Conservation (phyloP, 2,888 invertebrate genomes). For the Trissolcus japonicus region DNA sequence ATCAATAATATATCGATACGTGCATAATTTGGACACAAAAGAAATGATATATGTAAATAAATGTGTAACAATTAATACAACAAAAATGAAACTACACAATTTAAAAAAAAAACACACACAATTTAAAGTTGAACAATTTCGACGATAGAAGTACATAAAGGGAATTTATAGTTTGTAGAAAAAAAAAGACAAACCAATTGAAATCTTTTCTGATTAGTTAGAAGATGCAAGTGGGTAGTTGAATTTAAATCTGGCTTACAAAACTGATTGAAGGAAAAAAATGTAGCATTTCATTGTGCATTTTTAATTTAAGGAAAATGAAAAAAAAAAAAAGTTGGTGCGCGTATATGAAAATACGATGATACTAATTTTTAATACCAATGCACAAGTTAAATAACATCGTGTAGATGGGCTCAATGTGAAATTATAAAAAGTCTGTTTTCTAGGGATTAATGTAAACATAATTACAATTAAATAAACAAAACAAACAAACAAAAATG, state of each 20-base stretch:
- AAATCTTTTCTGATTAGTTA: no score
- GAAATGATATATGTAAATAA: conserved; percentile 17
- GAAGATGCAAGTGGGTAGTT: no score
- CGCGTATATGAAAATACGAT: conserved; percentile 5
- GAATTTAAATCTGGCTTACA: not conserved
- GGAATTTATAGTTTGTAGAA: no score
- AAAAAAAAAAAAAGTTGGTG: conserved; percentile 25
- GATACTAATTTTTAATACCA: conserved; percentile 10
- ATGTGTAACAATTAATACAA: not conserved
- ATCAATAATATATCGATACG: conserved; percentile 58
- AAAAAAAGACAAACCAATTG: no score
- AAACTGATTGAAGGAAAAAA: conserved; percentile 39
- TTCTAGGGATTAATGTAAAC: conserved; percentile 54
- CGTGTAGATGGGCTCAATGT: conserved; percentile 69
- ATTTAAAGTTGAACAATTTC: no score
- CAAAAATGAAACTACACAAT: not conserved
- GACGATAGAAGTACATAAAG: no score
- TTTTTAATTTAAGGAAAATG: conserved; percentile 47
- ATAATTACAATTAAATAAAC: conserved; percentile 34
- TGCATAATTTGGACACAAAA: conserved; percentile 27
- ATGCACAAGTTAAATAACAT: conserved; percentile 43
- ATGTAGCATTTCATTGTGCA: conserved; percentile 39
- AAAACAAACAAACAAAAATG: conserved; percentile 21
- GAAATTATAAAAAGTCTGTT: conserved; percentile 67
- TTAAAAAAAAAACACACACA: no score